Conservation (phyloP, 2,888 invertebrate species). For the Mesopsocus fuscifrons region DNA sequence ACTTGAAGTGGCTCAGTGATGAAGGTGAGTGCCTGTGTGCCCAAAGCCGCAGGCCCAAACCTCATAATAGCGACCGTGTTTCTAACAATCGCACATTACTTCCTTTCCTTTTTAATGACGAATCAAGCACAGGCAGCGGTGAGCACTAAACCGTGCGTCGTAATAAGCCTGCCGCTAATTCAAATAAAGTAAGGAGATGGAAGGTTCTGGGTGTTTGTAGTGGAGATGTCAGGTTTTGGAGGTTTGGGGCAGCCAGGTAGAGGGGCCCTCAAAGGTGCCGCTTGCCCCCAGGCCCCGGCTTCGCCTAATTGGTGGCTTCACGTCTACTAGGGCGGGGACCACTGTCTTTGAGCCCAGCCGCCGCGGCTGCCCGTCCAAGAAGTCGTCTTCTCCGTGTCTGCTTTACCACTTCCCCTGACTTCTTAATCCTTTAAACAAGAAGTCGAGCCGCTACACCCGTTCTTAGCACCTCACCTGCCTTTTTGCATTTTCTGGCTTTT, state of each 20-base stretch:
- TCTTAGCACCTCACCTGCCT: not conserved
- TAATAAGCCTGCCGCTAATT: no score
- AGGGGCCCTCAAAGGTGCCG: slow-evolving; percentile 24
- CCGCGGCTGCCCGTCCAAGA: slow-evolving; percentile 2
- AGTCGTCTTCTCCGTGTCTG: not conserved
- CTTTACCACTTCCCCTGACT: not conserved
- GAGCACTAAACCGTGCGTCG: no score
- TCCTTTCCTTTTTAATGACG: no score
- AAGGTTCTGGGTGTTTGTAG: no score
- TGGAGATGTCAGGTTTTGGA: not conserved
- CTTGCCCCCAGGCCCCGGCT: slow-evolving; percentile 27
- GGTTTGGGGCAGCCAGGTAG: not conserved
- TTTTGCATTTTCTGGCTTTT: not conserved
- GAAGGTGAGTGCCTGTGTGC: no score
- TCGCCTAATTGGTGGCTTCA: slow-evolving; percentile 30
- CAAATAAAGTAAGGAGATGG: no score
- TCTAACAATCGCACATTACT: no score
- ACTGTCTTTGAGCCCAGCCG: slow-evolving; percentile 3
- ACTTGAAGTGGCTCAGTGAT: no score
- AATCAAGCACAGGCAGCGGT: no score
- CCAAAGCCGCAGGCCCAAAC: no score
- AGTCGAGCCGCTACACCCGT: not conserved
- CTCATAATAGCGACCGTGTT: no score
- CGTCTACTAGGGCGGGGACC: slow-evolving; percentile 27
- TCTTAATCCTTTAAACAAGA: not conserved